A percentile compares a stretch with the other conserved stretches of the same genome.
Evolutionary conservation across 2,797 vertebrate genomes (phyloP).

Genomic region (Mormyrus proboscirostris): DNA sequence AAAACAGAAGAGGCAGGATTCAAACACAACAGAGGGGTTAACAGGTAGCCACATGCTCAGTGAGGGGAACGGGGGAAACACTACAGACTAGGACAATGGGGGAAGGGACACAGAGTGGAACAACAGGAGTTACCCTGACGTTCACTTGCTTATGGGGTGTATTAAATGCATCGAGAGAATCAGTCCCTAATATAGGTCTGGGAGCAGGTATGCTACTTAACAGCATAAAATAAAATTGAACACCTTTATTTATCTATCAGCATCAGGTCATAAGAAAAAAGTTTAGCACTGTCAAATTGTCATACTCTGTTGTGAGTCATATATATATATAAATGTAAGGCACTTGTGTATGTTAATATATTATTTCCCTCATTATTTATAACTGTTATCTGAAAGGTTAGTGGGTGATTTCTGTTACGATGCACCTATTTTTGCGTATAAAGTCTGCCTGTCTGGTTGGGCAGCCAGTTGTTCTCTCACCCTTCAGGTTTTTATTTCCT

Average conservation of each 20-base stretch:
- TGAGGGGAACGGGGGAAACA: too few species aligned
- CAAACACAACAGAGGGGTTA: too few species aligned
- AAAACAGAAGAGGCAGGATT: too few species aligned
- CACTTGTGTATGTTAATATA: neutral
- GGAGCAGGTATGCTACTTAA: conserved; percentile 53
- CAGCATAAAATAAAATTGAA: conserved; percentile 50
- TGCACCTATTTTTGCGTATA: neutral
- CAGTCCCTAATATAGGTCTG: conserved; percentile 30
- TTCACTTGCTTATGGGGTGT: neutral
- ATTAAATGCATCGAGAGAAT: neutral
- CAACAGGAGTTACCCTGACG: neutral
- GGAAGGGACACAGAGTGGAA: neutral
- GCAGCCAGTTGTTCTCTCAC: neutral
- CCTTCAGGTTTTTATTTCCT: neutral
- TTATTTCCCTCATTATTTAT: neutral
- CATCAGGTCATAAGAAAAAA: neutral
- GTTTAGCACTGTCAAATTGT: neutral
- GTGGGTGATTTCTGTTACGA: neutral
- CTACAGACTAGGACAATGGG: too few species aligned
- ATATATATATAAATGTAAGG: neutral
- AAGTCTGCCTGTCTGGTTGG: neutral
- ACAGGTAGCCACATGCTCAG: too few species aligned
- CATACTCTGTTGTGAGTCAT: neutral
- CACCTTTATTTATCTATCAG: conserved; percentile 25
- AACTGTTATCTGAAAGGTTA: neutral